Evolutionary conservation across 1,140 invertebrate species (phyloP), one percentile per base, ranked within the genome.

Genomic region (Metaphire vulgaris): DNA sequence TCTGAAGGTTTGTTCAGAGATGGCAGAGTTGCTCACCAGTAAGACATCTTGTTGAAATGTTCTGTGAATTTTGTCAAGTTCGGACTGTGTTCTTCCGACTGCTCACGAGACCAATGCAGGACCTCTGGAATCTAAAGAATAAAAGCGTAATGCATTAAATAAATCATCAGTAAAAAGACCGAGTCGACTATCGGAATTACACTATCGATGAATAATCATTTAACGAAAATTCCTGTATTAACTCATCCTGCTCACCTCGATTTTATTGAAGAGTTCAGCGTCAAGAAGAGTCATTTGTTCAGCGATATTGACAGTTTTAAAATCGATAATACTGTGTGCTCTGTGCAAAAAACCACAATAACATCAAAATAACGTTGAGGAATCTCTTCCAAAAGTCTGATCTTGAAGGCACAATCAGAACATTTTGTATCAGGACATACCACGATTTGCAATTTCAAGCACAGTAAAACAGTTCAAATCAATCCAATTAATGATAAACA

Each of bases 11-110:
- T n/a, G n/a, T n/a, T n/a, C n/a, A n/a, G n/a, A n/a, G n/a, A n/a
- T n/a, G n/a, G n/a, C n/a, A 75, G 56, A 15, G 29, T 33, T 41
- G 77, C 80, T 74, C 79, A 87, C 97, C 97, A 99, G 82, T 95
- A 99, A 31, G 96, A 98, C 93, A 99, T 97, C 87, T 99, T 98
- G 85, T 99, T 99, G 85, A 99, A 99, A 88, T 99, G 97, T 85
- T 99, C 95, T 0, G 97, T 99, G 84, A 99, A 99, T 78, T 92
- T 89, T 21, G 94, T 97, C 41, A 99, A 88, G 87, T 99, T 98
- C 1, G 96, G 96, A 85, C 95, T 96, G 77, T 92, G 89, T 84
- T 98, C 95, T 87, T 99, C 97, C 80, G 93, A 95, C 85, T 99
- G 97, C 85, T 98, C 95, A 81, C 94, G 91, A 16, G 96, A 94